Percentiles rank a stretch among this genome's conserved stretches.
Conservation (phyloP, 2,113 vertebrate species). For the Percina caprodes region DNA sequence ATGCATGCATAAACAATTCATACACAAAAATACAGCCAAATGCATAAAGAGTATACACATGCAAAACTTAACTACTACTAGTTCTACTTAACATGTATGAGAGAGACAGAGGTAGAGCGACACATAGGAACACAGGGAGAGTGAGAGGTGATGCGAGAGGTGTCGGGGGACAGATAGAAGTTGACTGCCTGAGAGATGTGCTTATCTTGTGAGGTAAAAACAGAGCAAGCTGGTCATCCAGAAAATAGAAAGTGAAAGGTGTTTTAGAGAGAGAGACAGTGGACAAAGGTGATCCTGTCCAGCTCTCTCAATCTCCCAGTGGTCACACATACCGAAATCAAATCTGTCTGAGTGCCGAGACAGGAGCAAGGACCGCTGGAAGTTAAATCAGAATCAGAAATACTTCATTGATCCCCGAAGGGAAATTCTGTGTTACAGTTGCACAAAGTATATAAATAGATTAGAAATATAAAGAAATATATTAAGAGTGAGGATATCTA, state of each 20-base stretch:
- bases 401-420: no score
- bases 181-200: conserved; percentile 25
- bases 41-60: not conserved
- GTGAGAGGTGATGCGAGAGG: not conserved
- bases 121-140: not conserved
- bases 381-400: no score
- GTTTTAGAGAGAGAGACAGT: conserved; percentile 57
- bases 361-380: not conserved
- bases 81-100: not conserved
- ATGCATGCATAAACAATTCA: not conserved
- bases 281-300: conserved; percentile 70
- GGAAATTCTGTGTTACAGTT: no score
- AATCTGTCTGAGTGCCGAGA: conserved; percentile 40
- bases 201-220: conserved; percentile 52
- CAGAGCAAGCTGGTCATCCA: conserved; percentile 63
- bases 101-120: not conserved
- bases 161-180: not conserved
- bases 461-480: no score
- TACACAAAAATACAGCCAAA: not conserved
- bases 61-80: no score
- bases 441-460: no score
- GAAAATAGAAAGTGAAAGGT: conserved; percentile 78
- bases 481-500: no score
- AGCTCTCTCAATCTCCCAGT: conserved; percentile 46
- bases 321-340: conserved; percentile 41